Evolutionary conservation across 2,888 invertebrate species (phyloP).

Genomic region (Stenoptilia bipunctidactyla): DNA sequence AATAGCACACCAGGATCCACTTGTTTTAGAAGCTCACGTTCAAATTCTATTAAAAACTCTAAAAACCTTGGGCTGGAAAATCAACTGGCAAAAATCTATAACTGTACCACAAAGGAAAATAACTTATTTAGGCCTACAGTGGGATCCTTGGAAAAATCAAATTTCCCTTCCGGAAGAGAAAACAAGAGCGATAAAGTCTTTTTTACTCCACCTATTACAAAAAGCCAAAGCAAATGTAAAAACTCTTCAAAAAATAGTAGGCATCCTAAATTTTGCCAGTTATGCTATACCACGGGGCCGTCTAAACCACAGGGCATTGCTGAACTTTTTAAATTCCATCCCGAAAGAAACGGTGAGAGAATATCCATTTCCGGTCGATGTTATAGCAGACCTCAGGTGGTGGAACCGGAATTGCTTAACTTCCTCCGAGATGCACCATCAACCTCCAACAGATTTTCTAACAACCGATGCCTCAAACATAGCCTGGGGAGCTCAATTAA

Average conservation of each 20-base stretch:
- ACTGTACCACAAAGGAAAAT: neutral
- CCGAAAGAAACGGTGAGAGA: neutral
- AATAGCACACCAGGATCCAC: constrained; percentile 4
- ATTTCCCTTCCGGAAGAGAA: constrained; percentile 1
- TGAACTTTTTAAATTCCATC: neutral
- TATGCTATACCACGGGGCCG: constrained; percentile 9
- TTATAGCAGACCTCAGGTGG: constrained; percentile 5
- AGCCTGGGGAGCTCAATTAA: constrained; percentile 8
- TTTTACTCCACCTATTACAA: neutral
- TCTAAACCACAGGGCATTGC: constrained; percentile 9
- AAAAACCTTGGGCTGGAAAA: neutral
- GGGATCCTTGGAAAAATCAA: constrained; percentile 3
- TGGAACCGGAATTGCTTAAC: constrained; percentile 3
- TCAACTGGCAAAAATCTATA: neutral
- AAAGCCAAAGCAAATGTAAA: neutral
- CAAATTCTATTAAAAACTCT: neutral
- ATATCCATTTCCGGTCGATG: neutral
- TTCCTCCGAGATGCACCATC: neutral
- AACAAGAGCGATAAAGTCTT: neutral
- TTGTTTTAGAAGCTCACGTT: constrained; percentile 3
- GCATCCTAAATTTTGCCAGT: constrained; percentile 7
- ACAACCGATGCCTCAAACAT: constrained; percentile 9
- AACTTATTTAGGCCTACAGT: constrained; percentile 5
- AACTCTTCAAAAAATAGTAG: constrained; percentile 2
- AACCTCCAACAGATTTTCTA: constrained; percentile 2